Percentiles rank a stretch among this genome's conserved stretches.
Conservation (phyloP, 2,113 vertebrate species). For the Nothoprocta perdicaria region DNA sequence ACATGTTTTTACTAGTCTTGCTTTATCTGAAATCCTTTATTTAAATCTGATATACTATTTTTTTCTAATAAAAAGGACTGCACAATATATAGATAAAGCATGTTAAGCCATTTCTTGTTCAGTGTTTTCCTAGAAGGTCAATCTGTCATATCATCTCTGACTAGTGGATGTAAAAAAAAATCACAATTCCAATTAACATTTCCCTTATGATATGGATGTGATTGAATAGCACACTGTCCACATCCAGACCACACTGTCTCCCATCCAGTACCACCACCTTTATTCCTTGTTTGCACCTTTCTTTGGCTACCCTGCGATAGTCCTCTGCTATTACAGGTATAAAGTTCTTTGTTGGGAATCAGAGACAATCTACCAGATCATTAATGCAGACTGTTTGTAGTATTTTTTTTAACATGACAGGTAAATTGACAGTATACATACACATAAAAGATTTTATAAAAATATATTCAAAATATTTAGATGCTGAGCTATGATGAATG, state of each 20-base stretch:
- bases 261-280: background rate
- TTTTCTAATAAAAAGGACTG: background rate
- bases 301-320: background rate
- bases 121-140: background rate
- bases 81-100: background rate
- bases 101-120: background rate
- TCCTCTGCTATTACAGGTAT: background rate
- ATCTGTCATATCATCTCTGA: background rate
- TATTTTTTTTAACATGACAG: background rate
- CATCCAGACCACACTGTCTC: no score
- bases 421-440: background rate
- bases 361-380: background rate
- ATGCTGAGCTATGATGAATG: background rate
- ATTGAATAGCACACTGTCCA: no score
- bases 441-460: background rate
- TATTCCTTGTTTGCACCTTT: background rate
- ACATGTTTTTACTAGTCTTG: background rate
- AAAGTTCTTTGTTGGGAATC: background rate
- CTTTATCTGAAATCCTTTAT: background rate
- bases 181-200: background rate
- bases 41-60: background rate
- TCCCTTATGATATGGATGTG: background rate
- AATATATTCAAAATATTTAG: background rate
- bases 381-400: background rate
- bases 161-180: background rate